Evolutionary conservation across 2,888 invertebrate species (phyloP).

Genomic region (Thumatha senex): DNA sequence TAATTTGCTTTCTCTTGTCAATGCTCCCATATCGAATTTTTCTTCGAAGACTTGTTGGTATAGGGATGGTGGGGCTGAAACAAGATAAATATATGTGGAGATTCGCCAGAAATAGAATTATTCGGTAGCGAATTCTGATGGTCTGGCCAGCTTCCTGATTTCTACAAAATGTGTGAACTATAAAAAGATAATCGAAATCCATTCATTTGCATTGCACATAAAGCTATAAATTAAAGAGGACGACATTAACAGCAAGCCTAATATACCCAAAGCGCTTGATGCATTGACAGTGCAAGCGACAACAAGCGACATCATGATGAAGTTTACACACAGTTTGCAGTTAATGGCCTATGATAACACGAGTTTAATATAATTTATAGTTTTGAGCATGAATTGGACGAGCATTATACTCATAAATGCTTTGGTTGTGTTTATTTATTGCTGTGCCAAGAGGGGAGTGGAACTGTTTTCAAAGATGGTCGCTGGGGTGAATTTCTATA

Average conservation of each 20-base stretch:
- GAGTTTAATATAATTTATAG: conserved; percentile 19
- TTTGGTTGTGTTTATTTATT: conserved; percentile 21
- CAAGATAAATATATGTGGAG: too few species aligned
- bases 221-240: conserved; percentile 8
- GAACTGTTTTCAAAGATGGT: conserved; percentile 8
- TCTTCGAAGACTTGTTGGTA: too few species aligned
- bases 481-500: conserved; percentile 12
- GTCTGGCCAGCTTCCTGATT: too few species aligned
- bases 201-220: neutral
- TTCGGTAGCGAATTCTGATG: too few species aligned
- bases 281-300: conserved; percentile 19
- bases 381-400: conserved; percentile 18
- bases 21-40: too few species aligned
- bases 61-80: too few species aligned
- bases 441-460: conserved; percentile 7
- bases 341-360: conserved; percentile 21
- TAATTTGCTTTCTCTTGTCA: too few species aligned
- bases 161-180: too few species aligned
- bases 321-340: conserved; percentile 26
- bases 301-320: conserved; percentile 18
- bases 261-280: conserved; percentile 23
- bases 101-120: too few species aligned
- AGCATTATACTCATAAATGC: conserved; percentile 26
- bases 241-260: conserved; percentile 23
- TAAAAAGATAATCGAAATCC: neutral